Conservation (phyloP, 2,797 vertebrate species). For the Onychomys arenicola region DNA sequence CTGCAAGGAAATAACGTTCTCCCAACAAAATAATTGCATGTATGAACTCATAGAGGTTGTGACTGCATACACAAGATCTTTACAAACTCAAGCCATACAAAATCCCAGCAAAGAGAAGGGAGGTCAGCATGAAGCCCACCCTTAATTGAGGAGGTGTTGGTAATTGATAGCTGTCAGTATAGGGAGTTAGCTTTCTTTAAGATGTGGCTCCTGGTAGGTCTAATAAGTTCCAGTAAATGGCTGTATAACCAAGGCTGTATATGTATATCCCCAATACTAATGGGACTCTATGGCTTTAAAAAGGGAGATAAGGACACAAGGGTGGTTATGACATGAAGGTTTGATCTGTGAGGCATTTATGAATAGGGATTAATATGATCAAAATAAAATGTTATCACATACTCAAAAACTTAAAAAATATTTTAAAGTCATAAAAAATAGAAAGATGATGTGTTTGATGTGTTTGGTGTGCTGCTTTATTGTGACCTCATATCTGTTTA, state of each 20-base stretch:
- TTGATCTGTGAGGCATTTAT: neutral
- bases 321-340: neutral
- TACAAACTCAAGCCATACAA: too few relatives aligned
- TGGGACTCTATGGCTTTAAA: neutral
- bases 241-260: neutral
- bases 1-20: too few relatives aligned
- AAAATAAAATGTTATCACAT: neutral
- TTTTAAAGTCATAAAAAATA: neutral
- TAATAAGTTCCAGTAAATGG: neutral
- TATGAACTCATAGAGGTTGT: too few relatives aligned
- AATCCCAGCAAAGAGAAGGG: too few relatives aligned
- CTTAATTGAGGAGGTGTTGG: too few relatives aligned
- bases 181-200: too few relatives aligned
- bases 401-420: neutral
- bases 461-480: neutral
- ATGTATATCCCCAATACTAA: neutral
- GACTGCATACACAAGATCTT: too few relatives aligned
- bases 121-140: too few relatives aligned
- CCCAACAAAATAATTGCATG: too few relatives aligned
- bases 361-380: neutral
- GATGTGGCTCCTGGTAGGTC: neutral
- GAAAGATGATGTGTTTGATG: constrained; percentile 10
- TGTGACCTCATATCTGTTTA: neutral
- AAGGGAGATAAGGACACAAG: neutral
- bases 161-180: too few relatives aligned